Conservation (phyloP, 2,797 vertebrate genomes). For the Phyllotis vaccarum region DNA sequence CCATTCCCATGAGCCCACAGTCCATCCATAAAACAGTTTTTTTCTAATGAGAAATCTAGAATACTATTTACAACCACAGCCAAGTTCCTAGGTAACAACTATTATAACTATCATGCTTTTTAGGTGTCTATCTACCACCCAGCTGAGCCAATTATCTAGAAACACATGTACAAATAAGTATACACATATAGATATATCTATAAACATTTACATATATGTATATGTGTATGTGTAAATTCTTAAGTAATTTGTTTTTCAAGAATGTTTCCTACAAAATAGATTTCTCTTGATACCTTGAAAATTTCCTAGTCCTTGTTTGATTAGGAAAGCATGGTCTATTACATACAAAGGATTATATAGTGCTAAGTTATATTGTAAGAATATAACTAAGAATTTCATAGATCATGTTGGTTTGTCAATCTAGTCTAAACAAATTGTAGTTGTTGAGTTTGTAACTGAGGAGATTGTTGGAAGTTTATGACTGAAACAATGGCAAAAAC, state of each 20-base stretch:
- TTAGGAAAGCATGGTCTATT: background rate
- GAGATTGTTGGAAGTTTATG: background rate
- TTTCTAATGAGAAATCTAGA: background rate
- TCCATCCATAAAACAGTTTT: no score
- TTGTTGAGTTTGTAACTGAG: background rate
- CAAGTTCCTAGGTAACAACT: background rate
- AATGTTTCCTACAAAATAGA: background rate
- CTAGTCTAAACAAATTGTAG: background rate
- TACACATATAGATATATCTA: background rate
- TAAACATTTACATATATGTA: background rate
- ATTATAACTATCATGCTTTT: background rate
- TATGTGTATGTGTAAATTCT: no score
- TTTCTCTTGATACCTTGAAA: background rate
- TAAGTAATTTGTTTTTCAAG: background rate
- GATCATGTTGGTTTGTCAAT: background rate
- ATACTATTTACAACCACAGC: background rate
- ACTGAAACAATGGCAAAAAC: background rate
- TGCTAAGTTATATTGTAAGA: background rate
- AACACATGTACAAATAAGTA: background rate
- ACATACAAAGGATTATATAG: background rate
- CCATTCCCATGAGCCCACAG: no score
- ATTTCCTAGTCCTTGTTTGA: background rate
- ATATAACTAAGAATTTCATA: background rate
- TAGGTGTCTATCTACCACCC: background rate
- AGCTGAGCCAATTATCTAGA: background rate